These are phyloP conservation scores for Allacma fusca DNA, from an alignment of 2,888 invertebrate genomes.

Conservation along the genomic window DNA sequence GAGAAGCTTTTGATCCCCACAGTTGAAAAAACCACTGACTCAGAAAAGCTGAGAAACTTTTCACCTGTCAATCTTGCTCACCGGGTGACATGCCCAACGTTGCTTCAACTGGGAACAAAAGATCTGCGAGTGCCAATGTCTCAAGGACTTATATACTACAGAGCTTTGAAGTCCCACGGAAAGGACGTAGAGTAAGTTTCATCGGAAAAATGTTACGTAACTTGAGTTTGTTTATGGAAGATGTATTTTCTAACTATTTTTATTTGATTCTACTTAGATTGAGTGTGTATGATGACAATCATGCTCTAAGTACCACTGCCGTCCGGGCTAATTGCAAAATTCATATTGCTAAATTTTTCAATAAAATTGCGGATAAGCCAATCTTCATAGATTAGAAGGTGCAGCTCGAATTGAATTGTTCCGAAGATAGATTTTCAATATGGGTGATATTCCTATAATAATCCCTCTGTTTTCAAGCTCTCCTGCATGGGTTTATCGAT, in stretches of 20 bases:
- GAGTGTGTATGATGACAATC: slow-evolving; percentile 80
- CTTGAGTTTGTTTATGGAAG: too few relatives aligned
- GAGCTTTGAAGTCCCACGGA: slow-evolving; percentile 74
- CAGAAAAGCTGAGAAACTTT: slow-evolving; percentile 72
- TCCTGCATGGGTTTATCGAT: too few relatives aligned
- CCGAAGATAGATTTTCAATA: too few relatives aligned
- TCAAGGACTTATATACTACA: slow-evolving; percentile 77
- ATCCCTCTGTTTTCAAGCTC: too few relatives aligned
- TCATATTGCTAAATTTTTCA: slow-evolving; percentile 41
- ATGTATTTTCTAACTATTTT: too few relatives aligned
- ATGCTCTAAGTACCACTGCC: slow-evolving; percentile 73
- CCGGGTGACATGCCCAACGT: slow-evolving; percentile 77
- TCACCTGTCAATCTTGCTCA: slow-evolving; percentile 77
- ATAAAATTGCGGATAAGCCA: slow-evolving; percentile 21
- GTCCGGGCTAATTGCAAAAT: slow-evolving; percentile 62
- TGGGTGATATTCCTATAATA: too few relatives aligned
- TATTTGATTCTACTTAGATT: too few relatives aligned
- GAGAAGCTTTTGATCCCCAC: slow-evolving; percentile 60
- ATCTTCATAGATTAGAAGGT: slow-evolving; percentile 21
- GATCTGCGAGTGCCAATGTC: slow-evolving; percentile 82
- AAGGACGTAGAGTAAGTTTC: slow-evolving; percentile 72
- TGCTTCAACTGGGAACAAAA: slow-evolving; percentile 77
- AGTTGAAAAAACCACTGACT: slow-evolving; percentile 65
- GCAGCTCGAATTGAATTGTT: too few relatives aligned
- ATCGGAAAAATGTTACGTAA: neutral